Evolutionary conservation across 2,797 vertebrate genomes (phyloP), one percentile per base, ranked within the genome.

Genomic region (Kryptolebias ocellatus): DNA sequence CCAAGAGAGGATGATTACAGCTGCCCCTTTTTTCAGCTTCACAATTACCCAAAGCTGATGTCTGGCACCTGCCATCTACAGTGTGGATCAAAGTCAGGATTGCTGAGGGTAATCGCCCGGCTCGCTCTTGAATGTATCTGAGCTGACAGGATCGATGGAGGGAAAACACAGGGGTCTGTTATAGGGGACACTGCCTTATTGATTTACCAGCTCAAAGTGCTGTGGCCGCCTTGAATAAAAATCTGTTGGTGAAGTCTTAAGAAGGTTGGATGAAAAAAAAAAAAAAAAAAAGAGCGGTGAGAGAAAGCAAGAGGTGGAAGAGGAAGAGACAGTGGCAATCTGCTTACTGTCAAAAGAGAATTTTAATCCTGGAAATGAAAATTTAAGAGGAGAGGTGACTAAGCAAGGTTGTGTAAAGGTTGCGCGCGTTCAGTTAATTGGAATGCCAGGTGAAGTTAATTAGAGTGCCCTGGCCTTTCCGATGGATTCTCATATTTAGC

Each of bases 101-200:
- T 81, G 88, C 81, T 72, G 78, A 86, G 86, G 79, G 83, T 92
- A 89, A 93, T 91, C 79, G 85, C 71, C 79, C 67, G 65, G 76
- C 89, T 77, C 81, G 80, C 83, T 83, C 81, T 87, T 87, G 79
- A 84, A 91, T 87, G 85, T 87, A 92, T 87, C 84, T 86, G 78
- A 52, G 74, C 80, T 87, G 91, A 93, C 91, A 88, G 89, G 84
- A 93, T 92, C 91, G 83, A 93, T 92, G 78, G 83, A 59, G 72
- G 81, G 74, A 90, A 92, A 93, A 92, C 92, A 92, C 90, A 85
- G 83, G 87, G 90, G 89, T 93, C 90, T 92, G 86, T 92, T 92
- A 92, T 83, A 87, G 84, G 88, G 83, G 89, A 92, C 91, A 89
- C 87, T 78, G 79, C 89, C 83, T 66, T 91, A 93, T 93, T 89